These are phyloP conservation scores for Drosophila pandora DNA, from an alignment of 1,140 invertebrate genomes.

Conservation along the genomic window DNA sequence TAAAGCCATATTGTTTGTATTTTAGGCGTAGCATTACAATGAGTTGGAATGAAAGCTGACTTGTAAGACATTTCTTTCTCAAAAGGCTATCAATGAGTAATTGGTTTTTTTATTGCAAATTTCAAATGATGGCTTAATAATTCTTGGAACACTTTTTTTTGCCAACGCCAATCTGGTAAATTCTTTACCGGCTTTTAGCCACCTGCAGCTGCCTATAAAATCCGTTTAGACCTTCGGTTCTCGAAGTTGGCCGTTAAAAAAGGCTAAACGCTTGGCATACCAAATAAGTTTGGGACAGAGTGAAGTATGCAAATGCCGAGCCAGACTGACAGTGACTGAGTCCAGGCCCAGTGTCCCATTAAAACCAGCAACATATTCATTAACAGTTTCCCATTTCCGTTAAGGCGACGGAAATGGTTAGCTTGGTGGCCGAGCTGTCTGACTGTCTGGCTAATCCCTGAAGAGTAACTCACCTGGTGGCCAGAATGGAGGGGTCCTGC, in stretches of 20 bases:
- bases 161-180: slow-evolving; percentile 16
- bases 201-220: slow-evolving; percentile 64
- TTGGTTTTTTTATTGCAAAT: slow-evolving; percentile 5
- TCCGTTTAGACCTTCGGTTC: slow-evolving; percentile 29
- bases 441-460: not conserved
- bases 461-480: slow-evolving; percentile 64
- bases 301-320: slow-evolving; percentile 59
- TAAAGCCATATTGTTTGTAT: slow-evolving; percentile 58
- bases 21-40: slow-evolving; percentile 71
- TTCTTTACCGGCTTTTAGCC: slow-evolving; percentile 39
- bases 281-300: slow-evolving; percentile 49
- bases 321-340: slow-evolving; percentile 4
- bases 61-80: slow-evolving; percentile 31
- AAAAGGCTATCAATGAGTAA: slow-evolving; percentile 21
- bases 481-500: slow-evolving; percentile 58
- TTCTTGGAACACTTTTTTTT: slow-evolving; percentile 19
- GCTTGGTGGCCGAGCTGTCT: slow-evolving; percentile 39
- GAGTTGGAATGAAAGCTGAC: slow-evolving; percentile 23
- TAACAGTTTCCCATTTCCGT: slow-evolving; percentile 74
- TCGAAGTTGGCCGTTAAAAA: slow-evolving; percentile 64
- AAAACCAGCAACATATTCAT: slow-evolving; percentile 57
- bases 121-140: slow-evolving; percentile 5
- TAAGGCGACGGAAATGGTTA: slow-evolving; percentile 65
- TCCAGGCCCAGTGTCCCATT: slow-evolving; percentile 53
- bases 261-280: slow-evolving; percentile 75